Base-by-base conservation (phyloP, 2,888 invertebrate genomes). In the Alitta virens region DNA sequence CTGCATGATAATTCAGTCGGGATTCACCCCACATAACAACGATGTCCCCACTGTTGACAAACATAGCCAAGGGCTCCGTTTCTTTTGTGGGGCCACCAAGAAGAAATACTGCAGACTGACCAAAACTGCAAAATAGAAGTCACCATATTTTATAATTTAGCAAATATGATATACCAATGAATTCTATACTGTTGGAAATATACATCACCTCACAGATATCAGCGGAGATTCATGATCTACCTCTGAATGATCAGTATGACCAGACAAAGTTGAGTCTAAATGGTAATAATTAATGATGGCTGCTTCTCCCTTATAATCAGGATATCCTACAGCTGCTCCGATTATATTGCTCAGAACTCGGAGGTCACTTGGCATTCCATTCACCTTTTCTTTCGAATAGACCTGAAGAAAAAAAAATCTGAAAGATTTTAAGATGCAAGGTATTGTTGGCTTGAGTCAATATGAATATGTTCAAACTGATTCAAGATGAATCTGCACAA, bases 241-340 rank as follows among this genome's bases (percentile, higher is more conserved):
- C 84, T 98, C 97, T 0, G 97, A 97, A 77, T 92, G 91, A 83
- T 99, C 99, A 0, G 92, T 92, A 78, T 99, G 99, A 0, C 94
- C 93, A 1, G 93, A 91, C 40, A 99, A 84, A 1, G 92, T 93
- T 0, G 95, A 94, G 75, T 94, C 91, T 85, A 91, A 87, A 71
- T 94, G 91, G 80, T 99, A 99, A 81, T 91, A 98, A 84, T 99
- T 99, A 0, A 98, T 87, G 72, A 99, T 98, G 0, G 93, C 94
- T 18, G 99, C 97, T 84, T 99, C 90, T 0, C 96, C 72, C 0
- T 64, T 68, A 62, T 72, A 79, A 3, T 64, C 38, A 1, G 46
- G 56, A 59, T 73, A 76, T 7, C 79, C 78, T 2, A 83, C 59
- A 2, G 71, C 71, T 24, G 65, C 56, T 16, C 80, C 78, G 7